Evolutionary conservation across 2,888 invertebrate species (phyloP).

Genomic region (Zhengitettix transpicula): DNA sequence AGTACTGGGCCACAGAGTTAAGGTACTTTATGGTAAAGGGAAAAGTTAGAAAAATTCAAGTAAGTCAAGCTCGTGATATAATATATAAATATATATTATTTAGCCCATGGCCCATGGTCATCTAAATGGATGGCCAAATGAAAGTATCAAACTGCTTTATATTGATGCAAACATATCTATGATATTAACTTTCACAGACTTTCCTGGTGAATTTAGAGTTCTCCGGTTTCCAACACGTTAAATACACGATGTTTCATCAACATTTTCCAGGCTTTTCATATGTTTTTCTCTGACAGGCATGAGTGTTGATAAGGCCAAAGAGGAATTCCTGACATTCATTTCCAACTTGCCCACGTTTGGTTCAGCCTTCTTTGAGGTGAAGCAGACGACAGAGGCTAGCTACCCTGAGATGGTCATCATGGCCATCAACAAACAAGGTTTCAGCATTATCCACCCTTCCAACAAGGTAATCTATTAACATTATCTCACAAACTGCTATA

Average conservation of each 20-base stretch:
- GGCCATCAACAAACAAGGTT: slow-evolving; percentile 81
- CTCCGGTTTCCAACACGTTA: too few relatives aligned
- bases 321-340: slow-evolving; percentile 59
- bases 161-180: too few relatives aligned
- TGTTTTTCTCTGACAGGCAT: slow-evolving; percentile 25
- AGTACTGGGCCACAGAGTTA: neutral
- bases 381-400: slow-evolving; percentile 74
- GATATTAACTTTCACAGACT: too few relatives aligned
- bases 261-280: too few relatives aligned
- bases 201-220: too few relatives aligned
- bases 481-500: neutral
- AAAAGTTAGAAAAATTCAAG: too few relatives aligned
- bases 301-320: slow-evolving; percentile 58
- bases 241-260: too few relatives aligned
- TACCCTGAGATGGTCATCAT: slow-evolving; percentile 75
- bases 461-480: slow-evolving; percentile 45
- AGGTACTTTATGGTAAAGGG: too few relatives aligned
- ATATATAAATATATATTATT: neutral
- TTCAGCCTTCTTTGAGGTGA: slow-evolving; percentile 88
- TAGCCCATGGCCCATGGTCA: neutral
- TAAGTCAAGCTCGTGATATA: neutral
- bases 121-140: neutral
- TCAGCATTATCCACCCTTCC: slow-evolving; percentile 74
- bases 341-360: slow-evolving; percentile 79
- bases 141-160: neutral